Base-by-base conservation (phyloP, 92 coral and sea anemone species). In the Porites evermanni region DNA sequence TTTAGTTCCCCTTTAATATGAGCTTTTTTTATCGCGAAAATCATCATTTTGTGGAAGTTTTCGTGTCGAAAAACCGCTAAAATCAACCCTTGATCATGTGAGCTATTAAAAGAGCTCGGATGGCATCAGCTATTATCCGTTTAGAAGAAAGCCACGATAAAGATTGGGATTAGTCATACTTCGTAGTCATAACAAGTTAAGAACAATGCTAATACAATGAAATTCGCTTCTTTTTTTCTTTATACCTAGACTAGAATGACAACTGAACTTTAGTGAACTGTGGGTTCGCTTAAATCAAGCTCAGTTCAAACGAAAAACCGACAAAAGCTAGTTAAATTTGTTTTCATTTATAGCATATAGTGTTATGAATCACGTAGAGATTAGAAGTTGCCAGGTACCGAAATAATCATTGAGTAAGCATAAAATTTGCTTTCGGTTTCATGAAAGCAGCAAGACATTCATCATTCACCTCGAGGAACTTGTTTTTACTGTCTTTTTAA, bases 331-430 rank as follows among this genome's bases (percentile, higher is more conserved):
- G 47, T 38, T 38, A 38, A 38, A 38, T 38, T 38, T 8, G 52
- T 66, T 67, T 66, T 32, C 59, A 12, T 24, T 21, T 58, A 8
- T 18, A 63, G 67, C 8, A n/a, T 10, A 5, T 2, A n/a, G 18
- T 10, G 59, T 11, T 16, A 3, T 12, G 38, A 54, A 47, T 29
- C 24, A 78, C 52, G 53, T 65, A 13, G 50, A 20, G 63, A 19
- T 20, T 11, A 32, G 32, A 56, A 70, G 86, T 70, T 81, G 78
- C 86, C 29, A 70, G 56, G 86, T 4, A 54, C n/a, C 86, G 64
- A n/a, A 13, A 38, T 53, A 32, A 14, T 10, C 61, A 56, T 56
- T 56, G 3, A 29, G 20, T 56, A 12, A 74, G 53, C 69, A 53
- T 38, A 58, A 77, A 70, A 81, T 81, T 81, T 52, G 8, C 11